Evolutionary conservation across 1,140 invertebrate species (phyloP), one percentile per base, ranked within the genome.

Genomic region (Diachasma alloeum): DNA sequence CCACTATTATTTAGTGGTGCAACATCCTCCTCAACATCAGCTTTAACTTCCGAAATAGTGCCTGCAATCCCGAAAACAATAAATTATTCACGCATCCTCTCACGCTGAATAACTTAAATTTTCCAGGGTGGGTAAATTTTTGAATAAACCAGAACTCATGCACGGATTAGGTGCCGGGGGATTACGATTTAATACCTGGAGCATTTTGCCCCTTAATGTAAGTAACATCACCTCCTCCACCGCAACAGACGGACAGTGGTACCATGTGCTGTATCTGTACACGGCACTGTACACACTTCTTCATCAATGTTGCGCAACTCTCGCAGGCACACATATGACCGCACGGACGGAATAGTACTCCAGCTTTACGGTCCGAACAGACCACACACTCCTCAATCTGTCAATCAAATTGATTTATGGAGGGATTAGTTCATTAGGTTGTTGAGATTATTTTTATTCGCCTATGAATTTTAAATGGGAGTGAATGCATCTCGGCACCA

Each of bases 341-440:
- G 90, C 97, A 99, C 3, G 97, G 97, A 80, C 95, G 94, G 90
- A 98, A 98, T 79, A 98, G 91, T 48, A 98, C 94, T 5, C 95
- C 94, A 1, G 97, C 96, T 83, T 96, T 95, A 84, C 96, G 96
- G 88, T 98, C 97, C 10, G 97, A 98, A 86, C 98, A 99, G 5
- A 99, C 97, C 48, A 98, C 91, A 89, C 97, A 99, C 89, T 99
- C 97, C 87, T 98, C 96, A 87, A 99, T 97, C 94, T 97, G 90
- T 81, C 90, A 74, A 75, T 56, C n/a, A 66, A 76, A 74, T 46
- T 48, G 59, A 63, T 31, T 70, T 24, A 63, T 22, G 71, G 46
- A 15, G 17, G 37, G 15, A 22, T 71, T 48, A 48, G 24, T 53
- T 48, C 19, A 26, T 22, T 72, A 22, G 9, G 31, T 22, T 56